phyloP scores from a whole-genome alignment of 2,888 invertebrate genomes.

The Caenorhabditis zanzibari region DNA sequence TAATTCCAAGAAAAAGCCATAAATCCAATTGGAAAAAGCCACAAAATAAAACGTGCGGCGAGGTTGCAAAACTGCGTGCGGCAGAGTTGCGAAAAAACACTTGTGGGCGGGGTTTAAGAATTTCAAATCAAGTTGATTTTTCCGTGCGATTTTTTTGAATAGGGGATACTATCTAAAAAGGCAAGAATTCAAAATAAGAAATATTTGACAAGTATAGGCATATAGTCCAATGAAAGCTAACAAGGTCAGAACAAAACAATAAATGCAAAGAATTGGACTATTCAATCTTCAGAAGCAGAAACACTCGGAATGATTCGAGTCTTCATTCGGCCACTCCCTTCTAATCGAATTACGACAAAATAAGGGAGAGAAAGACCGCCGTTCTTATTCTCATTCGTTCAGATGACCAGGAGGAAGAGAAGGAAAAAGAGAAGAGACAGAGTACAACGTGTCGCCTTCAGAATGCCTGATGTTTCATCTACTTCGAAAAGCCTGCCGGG shows the following conservation, averaged over 20 bases:
- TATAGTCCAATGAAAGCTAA: background rate
- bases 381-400: constrained; percentile 32
- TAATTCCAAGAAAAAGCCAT: no score
- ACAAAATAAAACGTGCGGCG: no score
- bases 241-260: background rate
- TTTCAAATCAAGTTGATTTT: no score
- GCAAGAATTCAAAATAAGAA: no score
- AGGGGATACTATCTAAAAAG: no score
- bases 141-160: no score
- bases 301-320: constrained; percentile 35
- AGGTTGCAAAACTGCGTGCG: no score
- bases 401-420: constrained; percentile 29
- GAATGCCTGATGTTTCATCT: constrained; percentile 1
- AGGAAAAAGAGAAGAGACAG: background rate
- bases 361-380: constrained; percentile 24
- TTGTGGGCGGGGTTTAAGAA: no score
- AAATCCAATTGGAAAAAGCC: no score
- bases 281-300: constrained; percentile 14
- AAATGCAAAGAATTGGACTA: constrained; percentile 3
- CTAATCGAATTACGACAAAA: constrained; percentile 59
- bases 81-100: no score
- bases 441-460: constrained; percentile 23
- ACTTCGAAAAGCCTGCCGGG: no score
- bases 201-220: background rate
- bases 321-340: constrained; percentile 46